Evolutionary conservation across 2,797 vertebrate species (phyloP), one percentile per base, ranked within the genome.

Genomic region (Jordanella pulchra): DNA sequence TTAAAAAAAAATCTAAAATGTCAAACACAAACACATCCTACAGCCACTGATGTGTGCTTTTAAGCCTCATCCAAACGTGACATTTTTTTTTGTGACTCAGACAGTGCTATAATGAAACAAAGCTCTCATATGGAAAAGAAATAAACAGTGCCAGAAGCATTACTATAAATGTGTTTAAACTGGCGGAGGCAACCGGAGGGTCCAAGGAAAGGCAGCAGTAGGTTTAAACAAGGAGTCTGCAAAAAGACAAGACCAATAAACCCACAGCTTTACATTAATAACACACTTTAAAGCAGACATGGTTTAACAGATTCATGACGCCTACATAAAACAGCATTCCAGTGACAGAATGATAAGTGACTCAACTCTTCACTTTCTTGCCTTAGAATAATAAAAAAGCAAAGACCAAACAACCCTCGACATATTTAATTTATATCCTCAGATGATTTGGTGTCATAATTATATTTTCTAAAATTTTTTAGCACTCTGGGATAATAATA

Each of bases 351-450:
- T 35, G 30, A 60, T 60, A 60, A 60, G 18, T 35, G 30, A 23
- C 30, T 35, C 18, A 35, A 3, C 30, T 60, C 18, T 21, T 21
- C 4, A 58, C 30, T 21, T 15, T 48, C 30, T 23, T 4, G 18
- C 56, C 23, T 39, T 35, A 1, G 30, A 18, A 25, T 32, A 14
- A 23, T 12, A 11, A 35, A 4, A 1, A 32, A 21, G 28, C 18
- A 7, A 39, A 11, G 9, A 60, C 21, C 21, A 6, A 39, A n/a
- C 30, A 35, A 17, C 35, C 53, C 28, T 54, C 15, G 12, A 48
- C 28, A 53, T 50, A 58, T 47, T 30, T n/a, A 65, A 23, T 72
- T 56, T 53, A 68, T 2, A 21, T 69, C 30, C 63, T 63, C 2
- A 60, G 35, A 27, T 42, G 13, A 35, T 58, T 77, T 48, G 3